Conservation (phyloP, 2,888 invertebrate species). For the Phyllotreta cruciferae region DNA sequence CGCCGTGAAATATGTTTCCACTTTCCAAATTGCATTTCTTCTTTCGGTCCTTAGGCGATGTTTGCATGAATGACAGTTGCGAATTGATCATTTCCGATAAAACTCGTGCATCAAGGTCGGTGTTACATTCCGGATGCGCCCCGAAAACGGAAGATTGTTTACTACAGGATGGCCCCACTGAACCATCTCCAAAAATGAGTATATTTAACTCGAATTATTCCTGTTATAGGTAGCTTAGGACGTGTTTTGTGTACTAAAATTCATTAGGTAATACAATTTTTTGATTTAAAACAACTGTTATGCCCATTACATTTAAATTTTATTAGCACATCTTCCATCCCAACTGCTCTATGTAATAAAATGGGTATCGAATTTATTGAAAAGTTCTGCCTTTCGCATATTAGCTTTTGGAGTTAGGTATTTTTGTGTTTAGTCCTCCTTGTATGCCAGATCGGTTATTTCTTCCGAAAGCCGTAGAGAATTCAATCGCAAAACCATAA, state of each 20-base stretch:
- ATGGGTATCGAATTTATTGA: not conserved
- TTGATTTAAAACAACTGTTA: no score
- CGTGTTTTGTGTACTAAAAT: no score
- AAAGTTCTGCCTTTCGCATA: not conserved
- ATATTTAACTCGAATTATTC: no score
- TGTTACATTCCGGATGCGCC: conserved; percentile 6
- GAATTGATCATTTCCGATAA: conserved; percentile 29
- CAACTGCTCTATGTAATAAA: no score
- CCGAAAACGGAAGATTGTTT: not conserved
- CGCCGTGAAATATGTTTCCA: conserved; percentile 22
- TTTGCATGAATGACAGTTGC: conserved; percentile 28
- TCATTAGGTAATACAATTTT: no score
- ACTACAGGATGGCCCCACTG: not conserved
- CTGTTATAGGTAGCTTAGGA: no score
- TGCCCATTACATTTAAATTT: no score
- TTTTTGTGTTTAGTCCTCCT: not conserved
- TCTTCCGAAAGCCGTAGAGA: conserved; percentile 18
- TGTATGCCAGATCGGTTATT: conserved; percentile 12
- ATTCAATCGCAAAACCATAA: conserved; percentile 28
- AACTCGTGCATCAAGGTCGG: conserved; percentile 9
- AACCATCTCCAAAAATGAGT: not conserved
- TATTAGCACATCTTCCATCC: no score
- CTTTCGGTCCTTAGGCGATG: conserved; percentile 14
- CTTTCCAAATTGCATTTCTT: conserved; percentile 27
- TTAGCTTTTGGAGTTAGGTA: no score